Conservation (phyloP, 1,140 invertebrate species). For the Lordiphosa stackelbergi region DNA sequence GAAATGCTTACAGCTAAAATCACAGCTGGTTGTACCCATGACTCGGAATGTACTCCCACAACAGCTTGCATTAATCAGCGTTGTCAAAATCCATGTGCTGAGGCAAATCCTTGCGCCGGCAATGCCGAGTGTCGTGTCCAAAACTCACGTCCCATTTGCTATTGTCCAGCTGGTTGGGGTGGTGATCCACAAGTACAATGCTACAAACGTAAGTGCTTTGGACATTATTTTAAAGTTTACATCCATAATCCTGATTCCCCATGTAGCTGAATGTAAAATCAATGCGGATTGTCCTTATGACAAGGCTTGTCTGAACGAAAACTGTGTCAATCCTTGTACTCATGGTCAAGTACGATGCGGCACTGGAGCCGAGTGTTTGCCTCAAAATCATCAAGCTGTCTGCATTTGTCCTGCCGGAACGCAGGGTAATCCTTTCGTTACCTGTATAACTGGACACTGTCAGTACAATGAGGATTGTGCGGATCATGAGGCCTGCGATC, state of each 20-base stretch:
- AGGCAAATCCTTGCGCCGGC: slow-evolving; percentile 86
- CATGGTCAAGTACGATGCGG: slow-evolving; percentile 83
- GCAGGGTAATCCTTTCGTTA: slow-evolving; percentile 88
- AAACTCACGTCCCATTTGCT: slow-evolving; percentile 87
- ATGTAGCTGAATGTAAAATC: slow-evolving; percentile 87
- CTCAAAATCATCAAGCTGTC: slow-evolving; percentile 85
- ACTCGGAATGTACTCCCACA: slow-evolving; percentile 85
- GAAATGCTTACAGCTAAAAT: slow-evolving; percentile 41
- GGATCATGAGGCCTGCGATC: slow-evolving; percentile 90
- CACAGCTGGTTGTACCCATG: slow-evolving; percentile 83
- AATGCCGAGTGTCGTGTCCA: slow-evolving; percentile 86
- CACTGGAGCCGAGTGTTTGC: slow-evolving; percentile 86
- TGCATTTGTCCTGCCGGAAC: slow-evolving; percentile 90
- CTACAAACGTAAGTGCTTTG: slow-evolving; percentile 86
- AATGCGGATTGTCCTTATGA: slow-evolving; percentile 92
- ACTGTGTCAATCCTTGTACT: slow-evolving; percentile 88
- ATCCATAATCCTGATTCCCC: slow-evolving; percentile 44
- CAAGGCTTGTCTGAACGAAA: slow-evolving; percentile 87
- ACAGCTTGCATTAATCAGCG: slow-evolving; percentile 87
- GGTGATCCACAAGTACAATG: slow-evolving; percentile 91
- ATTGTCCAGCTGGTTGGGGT: slow-evolving; percentile 88
- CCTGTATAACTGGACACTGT: slow-evolving; percentile 90
- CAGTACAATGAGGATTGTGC: slow-evolving; percentile 94
- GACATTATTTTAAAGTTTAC: background rate
- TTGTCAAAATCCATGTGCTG: slow-evolving; percentile 88